Percentiles rank a stretch among this genome's conserved stretches.
These are phyloP conservation scores for Oostethus manadensis DNA, from an alignment of 2,113 vertebrate species.

Conservation along the genomic window DNA sequence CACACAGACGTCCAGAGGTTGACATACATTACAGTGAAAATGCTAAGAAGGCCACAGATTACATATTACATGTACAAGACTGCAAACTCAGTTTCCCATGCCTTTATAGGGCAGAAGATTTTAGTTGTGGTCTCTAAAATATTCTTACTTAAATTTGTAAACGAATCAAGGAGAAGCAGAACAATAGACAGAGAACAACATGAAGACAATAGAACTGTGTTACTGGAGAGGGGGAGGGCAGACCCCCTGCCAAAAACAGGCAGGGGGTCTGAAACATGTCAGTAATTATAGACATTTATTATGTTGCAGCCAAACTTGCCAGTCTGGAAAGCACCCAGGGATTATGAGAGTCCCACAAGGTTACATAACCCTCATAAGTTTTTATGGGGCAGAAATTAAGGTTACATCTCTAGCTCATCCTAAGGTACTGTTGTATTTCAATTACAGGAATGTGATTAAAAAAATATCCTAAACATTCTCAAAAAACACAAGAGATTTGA, in stretches of 20 bases:
- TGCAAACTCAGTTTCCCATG: constrained; percentile 6
- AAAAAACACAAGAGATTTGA: too few relatives aligned
- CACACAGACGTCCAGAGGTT: constrained; percentile 10
- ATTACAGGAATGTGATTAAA: too few relatives aligned
- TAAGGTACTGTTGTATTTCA: too few relatives aligned
- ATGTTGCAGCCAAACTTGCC: not conserved
- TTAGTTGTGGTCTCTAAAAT: constrained; percentile 5
- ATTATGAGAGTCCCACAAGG: not conserved
- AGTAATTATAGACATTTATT: constrained; percentile 1
- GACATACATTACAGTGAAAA: constrained; percentile 30
- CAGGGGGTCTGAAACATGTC: constrained; percentile 4
- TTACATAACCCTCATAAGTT: not conserved
- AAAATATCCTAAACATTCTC: too few relatives aligned
- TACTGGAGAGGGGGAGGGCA: not conserved
- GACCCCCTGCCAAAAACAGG: not conserved
- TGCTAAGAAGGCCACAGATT: constrained; percentile 25
- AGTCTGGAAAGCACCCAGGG: not conserved
- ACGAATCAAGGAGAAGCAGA: not conserved
- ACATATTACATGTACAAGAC: constrained; percentile 32
- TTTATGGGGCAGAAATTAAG: too few relatives aligned
- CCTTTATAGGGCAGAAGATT: constrained; percentile 27
- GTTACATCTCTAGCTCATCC: too few relatives aligned
- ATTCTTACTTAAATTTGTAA: not conserved
- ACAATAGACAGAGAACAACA: not conserved
- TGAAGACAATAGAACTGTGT: not conserved